Conservation (phyloP, 2,113 vertebrate species). For the Hirundichthys speculiger region DNA sequence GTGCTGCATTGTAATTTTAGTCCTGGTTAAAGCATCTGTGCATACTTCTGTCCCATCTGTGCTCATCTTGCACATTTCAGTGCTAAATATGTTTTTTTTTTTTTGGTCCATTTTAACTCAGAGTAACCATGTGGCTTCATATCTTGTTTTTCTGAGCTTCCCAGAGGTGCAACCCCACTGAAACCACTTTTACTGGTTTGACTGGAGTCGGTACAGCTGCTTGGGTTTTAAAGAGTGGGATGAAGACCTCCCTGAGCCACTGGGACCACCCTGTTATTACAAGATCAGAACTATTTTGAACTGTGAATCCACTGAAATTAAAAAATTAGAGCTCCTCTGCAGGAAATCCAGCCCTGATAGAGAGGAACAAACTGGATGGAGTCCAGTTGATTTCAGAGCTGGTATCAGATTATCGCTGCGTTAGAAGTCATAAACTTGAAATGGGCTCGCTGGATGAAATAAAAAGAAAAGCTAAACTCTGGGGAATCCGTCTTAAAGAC, state of each 20-base stretch:
- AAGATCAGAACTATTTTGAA: slow-evolving; percentile 13
- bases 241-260: slow-evolving; percentile 59
- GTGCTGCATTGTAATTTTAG: slow-evolving; percentile 57
- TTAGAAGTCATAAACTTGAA: background rate
- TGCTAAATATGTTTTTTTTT: slow-evolving; percentile 36
- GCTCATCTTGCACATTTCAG: slow-evolving; percentile 27
- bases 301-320: too few species aligned
- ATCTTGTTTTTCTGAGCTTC: background rate
- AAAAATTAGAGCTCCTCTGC: background rate
- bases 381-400: too few species aligned
- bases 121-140: too few species aligned
- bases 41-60: slow-evolving; percentile 24
- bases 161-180: background rate
- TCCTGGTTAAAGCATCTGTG: slow-evolving; percentile 52
- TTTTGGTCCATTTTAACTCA: background rate
- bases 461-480: slow-evolving; percentile 6
- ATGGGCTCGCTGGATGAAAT: background rate
- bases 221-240: slow-evolving; percentile 34
- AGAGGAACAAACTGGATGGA: too few species aligned
- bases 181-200: slow-evolving; percentile 25
- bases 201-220: slow-evolving; percentile 61
- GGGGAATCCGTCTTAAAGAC: slow-evolving; percentile 34
- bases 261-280: slow-evolving; percentile 71
- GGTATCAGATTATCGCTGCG: too few species aligned
- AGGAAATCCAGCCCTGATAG: background rate